Conservation (phyloP, 2,797 vertebrate genomes). For the Gobionotothen gibberifrons region DNA sequence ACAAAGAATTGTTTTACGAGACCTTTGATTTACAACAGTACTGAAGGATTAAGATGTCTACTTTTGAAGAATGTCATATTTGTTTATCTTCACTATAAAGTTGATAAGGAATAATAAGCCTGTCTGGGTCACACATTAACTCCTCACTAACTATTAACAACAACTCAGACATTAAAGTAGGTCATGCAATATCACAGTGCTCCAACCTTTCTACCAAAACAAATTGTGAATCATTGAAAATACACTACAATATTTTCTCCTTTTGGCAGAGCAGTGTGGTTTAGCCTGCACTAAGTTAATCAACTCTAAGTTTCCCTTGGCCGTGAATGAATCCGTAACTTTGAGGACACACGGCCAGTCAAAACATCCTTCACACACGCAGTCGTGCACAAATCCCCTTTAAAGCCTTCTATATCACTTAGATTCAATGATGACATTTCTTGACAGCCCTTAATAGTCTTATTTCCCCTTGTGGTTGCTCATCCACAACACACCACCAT, state of each 20-base stretch:
- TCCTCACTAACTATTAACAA: slow-evolving; percentile 54
- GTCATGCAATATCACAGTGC: not conserved
- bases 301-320: slow-evolving; percentile 18
- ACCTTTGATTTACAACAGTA: slow-evolving; percentile 57
- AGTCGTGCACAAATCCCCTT: not conserved
- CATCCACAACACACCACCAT: not conserved
- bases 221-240: slow-evolving; percentile 64
- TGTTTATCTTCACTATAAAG: slow-evolving; percentile 36
- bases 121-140: slow-evolving; percentile 47
- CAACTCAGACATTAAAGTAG: slow-evolving; percentile 21
- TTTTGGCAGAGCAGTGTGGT: not conserved
- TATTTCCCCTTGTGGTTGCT: not conserved
- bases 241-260: not conserved
- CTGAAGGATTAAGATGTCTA: slow-evolving; percentile 35
- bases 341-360: slow-evolving; percentile 10
- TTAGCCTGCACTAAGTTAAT: slow-evolving; percentile 36
- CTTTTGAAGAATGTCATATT: slow-evolving; percentile 33
- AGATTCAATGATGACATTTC: not conserved
- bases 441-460: not conserved
- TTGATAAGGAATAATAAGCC: slow-evolving; percentile 69
- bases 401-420: not conserved
- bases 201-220: slow-evolving; percentile 24
- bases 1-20: not conserved
- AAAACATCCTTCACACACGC: slow-evolving; percentile 23
- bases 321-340: slow-evolving; percentile 39